These are phyloP conservation scores for Papilio helenus DNA, from an alignment of 1,140 invertebrate species.

Conservation along the genomic window DNA sequence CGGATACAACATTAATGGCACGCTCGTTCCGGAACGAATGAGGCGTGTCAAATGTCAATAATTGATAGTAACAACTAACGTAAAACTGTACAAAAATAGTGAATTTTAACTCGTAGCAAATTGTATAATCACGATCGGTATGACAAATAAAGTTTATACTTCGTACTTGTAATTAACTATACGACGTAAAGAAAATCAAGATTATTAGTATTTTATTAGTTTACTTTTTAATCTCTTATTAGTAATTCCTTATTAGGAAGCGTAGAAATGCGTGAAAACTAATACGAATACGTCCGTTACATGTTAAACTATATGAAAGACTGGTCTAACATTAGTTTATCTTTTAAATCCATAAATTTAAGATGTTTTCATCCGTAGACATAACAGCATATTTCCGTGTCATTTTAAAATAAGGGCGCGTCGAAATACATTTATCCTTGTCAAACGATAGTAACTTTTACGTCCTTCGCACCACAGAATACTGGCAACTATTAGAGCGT, in stretches of 20 bases:
- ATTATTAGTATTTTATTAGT: too few relatives aligned
- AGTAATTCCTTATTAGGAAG: too few relatives aligned
- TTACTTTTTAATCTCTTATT: too few relatives aligned
- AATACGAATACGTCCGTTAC: background rate
- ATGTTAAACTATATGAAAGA: background rate
- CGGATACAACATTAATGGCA: background rate
- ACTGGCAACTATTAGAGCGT: background rate
- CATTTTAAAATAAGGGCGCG: background rate
- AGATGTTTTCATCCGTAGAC: background rate
- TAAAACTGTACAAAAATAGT: background rate
- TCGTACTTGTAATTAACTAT: background rate
- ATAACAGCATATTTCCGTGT: background rate
- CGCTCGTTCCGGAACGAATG: background rate
- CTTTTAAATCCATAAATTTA: background rate
- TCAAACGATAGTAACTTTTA: background rate
- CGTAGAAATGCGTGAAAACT: too few relatives aligned
- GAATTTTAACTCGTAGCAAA: constrained; percentile 3
- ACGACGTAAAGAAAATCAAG: too few relatives aligned
- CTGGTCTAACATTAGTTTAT: background rate
- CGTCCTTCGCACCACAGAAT: background rate
- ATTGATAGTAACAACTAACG: background rate
- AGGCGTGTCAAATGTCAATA: background rate
- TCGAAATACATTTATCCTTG: background rate
- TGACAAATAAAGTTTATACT: background rate
- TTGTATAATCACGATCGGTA: background rate